Conservation (phyloP, 2,888 invertebrate genomes). For the Clostera curtula region DNA sequence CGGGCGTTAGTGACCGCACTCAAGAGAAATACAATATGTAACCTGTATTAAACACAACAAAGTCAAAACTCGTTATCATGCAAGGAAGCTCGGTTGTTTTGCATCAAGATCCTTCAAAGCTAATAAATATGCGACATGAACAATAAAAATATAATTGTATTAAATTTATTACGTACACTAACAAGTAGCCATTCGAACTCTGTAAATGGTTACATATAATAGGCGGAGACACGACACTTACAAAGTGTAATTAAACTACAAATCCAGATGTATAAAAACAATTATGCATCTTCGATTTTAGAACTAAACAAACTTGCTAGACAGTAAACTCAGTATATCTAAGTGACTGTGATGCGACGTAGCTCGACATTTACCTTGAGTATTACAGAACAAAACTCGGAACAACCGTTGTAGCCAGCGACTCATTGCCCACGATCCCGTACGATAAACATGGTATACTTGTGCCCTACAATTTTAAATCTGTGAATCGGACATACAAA, state of each 20-base stretch:
- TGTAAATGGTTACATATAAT: constrained; percentile 71
- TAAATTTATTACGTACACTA: constrained; percentile 67
- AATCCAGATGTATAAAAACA: constrained; percentile 66
- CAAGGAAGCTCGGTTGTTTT: constrained; percentile 11
- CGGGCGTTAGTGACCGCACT: no score
- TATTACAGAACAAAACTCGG: constrained; percentile 44
- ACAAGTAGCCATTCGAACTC: constrained; percentile 65
- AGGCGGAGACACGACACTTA: constrained; percentile 73
- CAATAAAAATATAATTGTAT: constrained; percentile 54
- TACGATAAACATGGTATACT: constrained; percentile 13
- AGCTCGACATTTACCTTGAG: constrained; percentile 49
- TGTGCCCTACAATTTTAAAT: constrained; percentile 21
- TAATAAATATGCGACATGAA: constrained; percentile 39
- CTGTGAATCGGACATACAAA: constrained; percentile 35
- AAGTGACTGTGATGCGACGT: constrained; percentile 63
- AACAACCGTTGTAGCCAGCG: constrained; percentile 22
- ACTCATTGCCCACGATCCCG: constrained; percentile 27
- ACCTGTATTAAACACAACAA: background rate
- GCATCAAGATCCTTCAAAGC: constrained; percentile 18
- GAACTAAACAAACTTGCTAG: constrained; percentile 58
- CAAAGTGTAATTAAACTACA: constrained; percentile 72
- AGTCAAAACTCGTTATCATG: background rate
- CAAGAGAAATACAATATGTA: no score
- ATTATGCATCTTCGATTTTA: constrained; percentile 67
- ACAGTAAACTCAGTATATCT: constrained; percentile 40